These are phyloP conservation scores for Pterostichus niger DNA, from an alignment of 2,888 invertebrate species.

Conservation along the genomic window DNA sequence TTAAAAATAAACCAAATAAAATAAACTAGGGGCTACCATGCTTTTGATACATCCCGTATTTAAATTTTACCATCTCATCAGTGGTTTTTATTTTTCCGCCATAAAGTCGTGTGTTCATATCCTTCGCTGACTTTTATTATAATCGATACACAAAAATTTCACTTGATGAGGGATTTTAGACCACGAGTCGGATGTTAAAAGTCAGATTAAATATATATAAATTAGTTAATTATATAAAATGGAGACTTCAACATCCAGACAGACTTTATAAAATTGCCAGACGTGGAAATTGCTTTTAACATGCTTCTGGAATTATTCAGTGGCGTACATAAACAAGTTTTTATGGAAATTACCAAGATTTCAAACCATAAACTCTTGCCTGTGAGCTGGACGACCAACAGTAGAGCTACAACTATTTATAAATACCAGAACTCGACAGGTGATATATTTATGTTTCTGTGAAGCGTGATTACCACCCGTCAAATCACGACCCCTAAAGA, in stretches of 20 bases:
- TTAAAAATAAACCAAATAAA: slow-evolving; percentile 68
- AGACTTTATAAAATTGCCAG: background rate
- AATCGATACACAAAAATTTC: slow-evolving; percentile 18
- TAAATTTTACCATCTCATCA: slow-evolving; percentile 68
- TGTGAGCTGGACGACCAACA: background rate
- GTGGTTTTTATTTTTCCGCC: slow-evolving; percentile 15
- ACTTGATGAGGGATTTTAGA: background rate
- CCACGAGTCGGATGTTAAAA: background rate
- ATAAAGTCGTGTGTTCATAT: slow-evolving; percentile 7
- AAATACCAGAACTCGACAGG: background rate
- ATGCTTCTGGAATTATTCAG: too few relatives aligned
- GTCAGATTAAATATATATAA: slow-evolving; percentile 4
- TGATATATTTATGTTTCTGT: too few relatives aligned
- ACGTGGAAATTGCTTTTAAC: background rate
- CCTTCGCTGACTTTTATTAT: slow-evolving; percentile 53
- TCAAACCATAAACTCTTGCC: too few relatives aligned
- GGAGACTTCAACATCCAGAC: background rate
- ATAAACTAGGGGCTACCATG: slow-evolving; percentile 68
- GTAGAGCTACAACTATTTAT: background rate
- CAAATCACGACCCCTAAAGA: too few relatives aligned
- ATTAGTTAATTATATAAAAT: background rate
- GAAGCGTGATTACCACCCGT: too few relatives aligned
- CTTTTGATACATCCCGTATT: slow-evolving; percentile 68
- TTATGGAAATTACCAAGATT: too few relatives aligned
- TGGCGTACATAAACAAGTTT: too few relatives aligned